Evolutionary conservation across 2,888 invertebrate species (phyloP), one percentile per base, ranked within the genome.

Genomic region (Scaptomyza flava): DNA sequence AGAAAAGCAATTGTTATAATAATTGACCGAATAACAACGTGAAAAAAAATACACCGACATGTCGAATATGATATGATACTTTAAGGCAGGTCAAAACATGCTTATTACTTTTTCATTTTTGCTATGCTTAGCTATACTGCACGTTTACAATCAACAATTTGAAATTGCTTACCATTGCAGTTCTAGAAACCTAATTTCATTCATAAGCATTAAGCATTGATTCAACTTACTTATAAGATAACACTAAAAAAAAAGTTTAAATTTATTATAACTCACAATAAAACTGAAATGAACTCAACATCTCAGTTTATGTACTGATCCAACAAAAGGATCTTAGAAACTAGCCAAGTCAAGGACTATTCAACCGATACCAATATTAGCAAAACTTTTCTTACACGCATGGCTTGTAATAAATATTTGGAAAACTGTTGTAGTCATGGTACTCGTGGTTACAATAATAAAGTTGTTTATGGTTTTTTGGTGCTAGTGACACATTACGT

Each of bases 401-500:
- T 42, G 42, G 57, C 45, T 42, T 62, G 11, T 63, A 30, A 46
- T 17, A 34, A 52, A 41, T 23, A 43, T 11, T 56, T 6, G 7
- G 20, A 27, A 60, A 75, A 50, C 2, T 57, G 56, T 27, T 63
- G 31, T 60, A 57, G 43, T 77, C 63, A 68, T 61, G 46, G 51
- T n/a, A 51, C 50, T 43, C 43, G 47, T 61, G 64, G 67, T 63
- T 63, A 30, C 53, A 50, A 51, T 47, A 12, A 30, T 30, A 20
- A 14, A 23, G 34, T 36, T 20, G n/a, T 50, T 64, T 54, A 27
- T 27, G 27, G 6, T 27, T 27, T 27, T 27, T 54, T 54, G 41
- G 48, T 54, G 53, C 45, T 51, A 36, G 48, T 66, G 48, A 63
- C 47, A 56, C 27, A 76, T 75, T 75, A 72, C 74, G 74, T 75